Percentiles rank a stretch among this genome's conserved stretches.
Evolutionary conservation across 1,140 invertebrate species (phyloP).

Genomic region (Drosophila miranda): DNA sequence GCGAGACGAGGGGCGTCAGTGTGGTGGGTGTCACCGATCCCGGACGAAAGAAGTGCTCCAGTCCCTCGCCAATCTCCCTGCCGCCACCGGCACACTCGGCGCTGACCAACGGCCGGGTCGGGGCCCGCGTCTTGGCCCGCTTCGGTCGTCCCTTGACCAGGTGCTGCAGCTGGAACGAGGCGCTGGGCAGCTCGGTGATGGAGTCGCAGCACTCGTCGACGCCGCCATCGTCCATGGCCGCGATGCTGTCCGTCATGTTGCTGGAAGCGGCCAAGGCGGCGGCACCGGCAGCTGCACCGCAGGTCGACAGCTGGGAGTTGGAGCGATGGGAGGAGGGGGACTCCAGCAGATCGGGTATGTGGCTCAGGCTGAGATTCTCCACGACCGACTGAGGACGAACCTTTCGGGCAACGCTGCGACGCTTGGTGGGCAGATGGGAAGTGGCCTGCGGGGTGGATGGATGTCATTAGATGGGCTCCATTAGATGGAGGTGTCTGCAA

Average conservation of each 20-base stretch:
- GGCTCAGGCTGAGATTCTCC: conserved; percentile 89
- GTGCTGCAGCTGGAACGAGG: conserved; percentile 90
- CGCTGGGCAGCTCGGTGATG: conserved; percentile 90
- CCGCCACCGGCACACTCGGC: conserved; percentile 83
- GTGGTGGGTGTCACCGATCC: conserved; percentile 87
- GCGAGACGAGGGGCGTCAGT: conserved; percentile 85
- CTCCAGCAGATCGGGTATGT: conserved; percentile 88
- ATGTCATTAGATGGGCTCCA: background rate
- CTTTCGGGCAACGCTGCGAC: conserved; percentile 91
- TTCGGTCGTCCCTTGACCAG: conserved; percentile 90
- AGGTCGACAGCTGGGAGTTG: conserved; percentile 74
- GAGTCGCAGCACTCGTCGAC: conserved; percentile 88
- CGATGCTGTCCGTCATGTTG: conserved; percentile 70
- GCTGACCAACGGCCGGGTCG: conserved; percentile 88
- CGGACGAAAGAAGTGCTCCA: conserved; percentile 89
- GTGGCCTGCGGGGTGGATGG: conserved; percentile 86
- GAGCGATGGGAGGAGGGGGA: conserved; percentile 83
- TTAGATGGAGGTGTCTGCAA: too few relatives aligned
- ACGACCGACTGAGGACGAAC: conserved; percentile 95
- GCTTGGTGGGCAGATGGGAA: conserved; percentile 90
- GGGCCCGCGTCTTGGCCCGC: conserved; percentile 92
- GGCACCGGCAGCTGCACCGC: conserved; percentile 29
- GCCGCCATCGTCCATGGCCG: conserved; percentile 80
- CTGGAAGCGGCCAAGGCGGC: conserved; percentile 61
- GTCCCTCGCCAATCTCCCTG: conserved; percentile 89